Conservation (phyloP, 2,113 vertebrate genomes). For the Lagenorhynchus albirostris region DNA sequence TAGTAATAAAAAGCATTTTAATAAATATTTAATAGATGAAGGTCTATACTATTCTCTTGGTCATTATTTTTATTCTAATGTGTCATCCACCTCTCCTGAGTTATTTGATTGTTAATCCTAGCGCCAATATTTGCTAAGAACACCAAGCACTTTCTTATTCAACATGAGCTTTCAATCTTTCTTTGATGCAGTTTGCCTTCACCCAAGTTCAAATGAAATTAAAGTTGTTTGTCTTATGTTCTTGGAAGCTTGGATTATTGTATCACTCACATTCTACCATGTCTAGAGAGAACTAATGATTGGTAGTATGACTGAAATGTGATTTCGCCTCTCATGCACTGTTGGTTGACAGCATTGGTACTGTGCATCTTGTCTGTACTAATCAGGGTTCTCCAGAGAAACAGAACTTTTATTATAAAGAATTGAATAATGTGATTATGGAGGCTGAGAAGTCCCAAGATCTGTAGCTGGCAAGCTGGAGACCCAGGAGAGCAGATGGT, state of each 20-base stretch:
- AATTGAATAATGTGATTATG: background rate
- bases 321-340: background rate
- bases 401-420: background rate
- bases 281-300: background rate
- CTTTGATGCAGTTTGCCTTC: background rate
- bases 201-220: background rate
- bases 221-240: background rate
- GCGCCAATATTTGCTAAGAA: background rate
- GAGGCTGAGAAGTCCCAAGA: background rate
- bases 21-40: background rate
- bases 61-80: background rate
- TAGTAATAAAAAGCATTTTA: background rate
- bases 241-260: background rate
- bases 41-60: background rate
- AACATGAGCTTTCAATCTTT: background rate
- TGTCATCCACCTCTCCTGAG: background rate
- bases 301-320: background rate
- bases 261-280: background rate
- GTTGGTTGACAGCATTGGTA: background rate
- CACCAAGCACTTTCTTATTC: background rate
- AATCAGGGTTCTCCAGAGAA: background rate
- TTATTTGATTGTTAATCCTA: background rate
- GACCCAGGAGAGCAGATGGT: rapidly evolving
- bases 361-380: background rate
- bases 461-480: too few species aligned